Base-by-base conservation (phyloP, 2,888 invertebrate genomes). In the Diplolepis rosae region DNA sequence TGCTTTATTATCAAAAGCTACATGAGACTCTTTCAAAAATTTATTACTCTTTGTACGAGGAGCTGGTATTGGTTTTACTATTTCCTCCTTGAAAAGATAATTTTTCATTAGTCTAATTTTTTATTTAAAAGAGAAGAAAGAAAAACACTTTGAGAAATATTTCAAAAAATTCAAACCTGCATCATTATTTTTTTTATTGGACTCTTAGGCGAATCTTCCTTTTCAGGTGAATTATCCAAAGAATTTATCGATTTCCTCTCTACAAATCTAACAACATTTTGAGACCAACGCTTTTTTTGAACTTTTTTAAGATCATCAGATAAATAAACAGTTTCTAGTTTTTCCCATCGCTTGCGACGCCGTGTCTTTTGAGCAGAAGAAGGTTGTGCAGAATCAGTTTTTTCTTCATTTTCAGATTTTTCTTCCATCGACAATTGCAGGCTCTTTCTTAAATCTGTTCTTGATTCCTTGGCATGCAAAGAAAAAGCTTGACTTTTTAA, bases 211-310 rank as follows among this genome's bases (percentile, higher is more conserved):
- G 39, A 27, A 61, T 61, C 61, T 39, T 61, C 61, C n/a, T 61
- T 61, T 27, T 15, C 61, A 1, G 39, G 39, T 24, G 61, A 61
- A n/a, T 22, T 61, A 6, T 27, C 65, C 32, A 30, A 27, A 30
- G 68, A 50, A 51, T 52, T 66, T 68, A 39, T 50, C 27, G 15
- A 68, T 13, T 66, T 71, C 22, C 32, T 66, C 15, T 70, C 5
- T 7, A 6, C 66, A 42, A 51, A 39, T 6, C 66, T 50, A 1
- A 68, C 72, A 54, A 65, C 69, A 18, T 82, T 79, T 22, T 85
- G 83, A 0, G 81, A 79, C 87, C 87, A 87, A 13, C 83, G 80
- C 66, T 83, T 86, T 15, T 87, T 75, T 28, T 77, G 70, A 4
- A 75, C 76, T 39, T 78, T 85, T 18, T 70, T 79, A 11, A 65